Evolutionary conservation across 2,888 invertebrate genomes (phyloP).

Genomic region (Pegoplata infirma): DNA sequence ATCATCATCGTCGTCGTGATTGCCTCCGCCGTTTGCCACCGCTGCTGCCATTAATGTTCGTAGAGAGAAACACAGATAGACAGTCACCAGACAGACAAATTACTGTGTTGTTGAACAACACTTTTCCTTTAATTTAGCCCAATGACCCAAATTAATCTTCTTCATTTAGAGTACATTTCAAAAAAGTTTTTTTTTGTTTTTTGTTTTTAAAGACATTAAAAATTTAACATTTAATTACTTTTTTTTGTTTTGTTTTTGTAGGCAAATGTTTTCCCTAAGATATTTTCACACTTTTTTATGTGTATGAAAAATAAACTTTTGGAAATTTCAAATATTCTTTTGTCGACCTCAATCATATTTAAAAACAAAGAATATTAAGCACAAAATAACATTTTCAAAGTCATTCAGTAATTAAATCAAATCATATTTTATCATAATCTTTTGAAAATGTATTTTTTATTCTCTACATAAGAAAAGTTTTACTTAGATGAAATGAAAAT

Average conservation of each 20-base stretch:
- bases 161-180: constrained; percentile 15
- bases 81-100: constrained; percentile 54
- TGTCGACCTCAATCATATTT: neutral
- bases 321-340: neutral
- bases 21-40: too few relatives aligned
- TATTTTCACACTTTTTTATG: neutral
- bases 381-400: constrained; percentile 22
- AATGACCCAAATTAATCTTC: constrained; percentile 64
- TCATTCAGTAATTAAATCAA: constrained; percentile 36
- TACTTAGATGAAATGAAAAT: neutral
- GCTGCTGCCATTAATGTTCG: constrained; percentile 47
- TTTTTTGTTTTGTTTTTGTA: too few relatives aligned
- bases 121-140: constrained; percentile 60
- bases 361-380: too few relatives aligned
- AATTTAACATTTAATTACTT: constrained; percentile 3
- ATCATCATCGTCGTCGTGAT: too few relatives aligned
- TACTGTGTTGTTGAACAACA: constrained; percentile 49
- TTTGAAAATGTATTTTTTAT: neutral
- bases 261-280: neutral
- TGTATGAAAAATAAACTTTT: too few relatives aligned
- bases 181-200: constrained; percentile 45
- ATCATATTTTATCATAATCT: constrained; percentile 3
- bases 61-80: constrained; percentile 49
- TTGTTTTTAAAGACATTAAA: constrained; percentile 37
- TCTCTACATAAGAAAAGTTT: too few relatives aligned